Base-by-base conservation (phyloP, 2,888 invertebrate genomes). In the Choristoneura rosaceana region DNA sequence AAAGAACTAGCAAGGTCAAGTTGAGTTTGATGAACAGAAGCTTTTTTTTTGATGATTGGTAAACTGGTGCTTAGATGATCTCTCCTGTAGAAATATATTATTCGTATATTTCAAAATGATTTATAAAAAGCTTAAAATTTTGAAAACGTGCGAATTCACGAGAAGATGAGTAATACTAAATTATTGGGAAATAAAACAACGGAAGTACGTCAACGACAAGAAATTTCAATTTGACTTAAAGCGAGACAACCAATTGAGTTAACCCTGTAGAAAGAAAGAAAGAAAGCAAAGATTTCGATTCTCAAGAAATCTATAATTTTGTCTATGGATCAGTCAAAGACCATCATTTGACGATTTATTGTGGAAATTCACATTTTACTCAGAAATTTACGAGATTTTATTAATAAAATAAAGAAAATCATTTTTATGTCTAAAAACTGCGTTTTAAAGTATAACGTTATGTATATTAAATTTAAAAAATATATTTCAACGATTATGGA, bases 1-100 rank as follows among this genome's bases (percentile, higher is more conserved):
- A 96, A 96, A 95, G 94, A 94, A 93, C 93, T 92, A 88, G 87
- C 91, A 93, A 94, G 94, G 94, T 94, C 94, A 94, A 94, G 92
- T 92, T 95, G 92, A 94, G 95, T 90, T 85, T 90, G 73, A 63
- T 73, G 73, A 87, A 82, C 80, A 86, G 81, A 86, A 85, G 89
- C 89, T 91, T 90, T 90, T 86, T 84, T 83, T 82, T 77, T 74
- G 71, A 74, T 76, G 74, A 78, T 81, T 78, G 71, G 73, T 65
- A 76, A 80, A 79, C 75, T 76, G 59, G 43, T 60, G 62, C 71
- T 76, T 73, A 59, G 17, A 34, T 12, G 38, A 15, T 69, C 71
- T 12, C 69, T 76, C 74, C 74, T 71, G 7, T 71, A 55, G 52
- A 17, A 74, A 66, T 76, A 77, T 79, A 82, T 82, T 82, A 82